These are phyloP conservation scores for Schizaphis graminum DNA, from an alignment of 2,888 invertebrate genomes.

Conservation along the genomic window DNA sequence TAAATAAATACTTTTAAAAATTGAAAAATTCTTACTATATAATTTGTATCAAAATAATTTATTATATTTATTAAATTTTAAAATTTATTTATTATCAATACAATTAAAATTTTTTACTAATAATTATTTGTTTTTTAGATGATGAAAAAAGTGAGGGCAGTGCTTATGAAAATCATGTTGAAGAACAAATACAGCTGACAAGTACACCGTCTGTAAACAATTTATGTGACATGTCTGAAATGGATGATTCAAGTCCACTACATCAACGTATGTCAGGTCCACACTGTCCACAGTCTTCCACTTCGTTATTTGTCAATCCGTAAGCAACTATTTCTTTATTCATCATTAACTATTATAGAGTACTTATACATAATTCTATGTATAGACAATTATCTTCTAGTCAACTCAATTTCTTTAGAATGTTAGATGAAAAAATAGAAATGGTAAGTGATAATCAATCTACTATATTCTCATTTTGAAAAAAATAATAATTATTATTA, in stretches of 20 bases:
- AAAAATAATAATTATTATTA: background rate
- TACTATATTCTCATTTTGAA: slow-evolving; percentile 65
- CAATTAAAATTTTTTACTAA: background rate
- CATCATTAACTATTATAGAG: background rate
- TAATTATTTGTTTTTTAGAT: slow-evolving; percentile 37
- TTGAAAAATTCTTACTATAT: background rate
- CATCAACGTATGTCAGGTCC: slow-evolving; percentile 40
- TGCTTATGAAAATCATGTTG: slow-evolving; percentile 54
- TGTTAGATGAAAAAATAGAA: slow-evolving; percentile 93
- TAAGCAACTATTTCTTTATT: slow-evolving; percentile 32
- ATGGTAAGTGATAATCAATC: slow-evolving; percentile 77
- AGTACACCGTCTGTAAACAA: slow-evolving; percentile 62
- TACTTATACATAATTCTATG: slow-evolving; percentile 69
- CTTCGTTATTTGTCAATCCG: slow-evolving; percentile 61
- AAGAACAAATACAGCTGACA: slow-evolving; percentile 63
- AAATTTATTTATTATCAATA: background rate
- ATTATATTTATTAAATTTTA: background rate
- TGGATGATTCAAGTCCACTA: slow-evolving; percentile 59
- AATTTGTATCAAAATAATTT: background rate
- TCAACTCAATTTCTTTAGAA: slow-evolving; percentile 92
- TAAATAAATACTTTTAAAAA: background rate
- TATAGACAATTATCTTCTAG: slow-evolving; percentile 89
- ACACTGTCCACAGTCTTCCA: slow-evolving; percentile 42
- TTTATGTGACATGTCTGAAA: slow-evolving; percentile 59
- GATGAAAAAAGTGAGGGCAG: slow-evolving; percentile 63